phyloP scores from a whole-genome alignment of 2,113 vertebrate genomes.

The Microtus oregoni region DNA sequence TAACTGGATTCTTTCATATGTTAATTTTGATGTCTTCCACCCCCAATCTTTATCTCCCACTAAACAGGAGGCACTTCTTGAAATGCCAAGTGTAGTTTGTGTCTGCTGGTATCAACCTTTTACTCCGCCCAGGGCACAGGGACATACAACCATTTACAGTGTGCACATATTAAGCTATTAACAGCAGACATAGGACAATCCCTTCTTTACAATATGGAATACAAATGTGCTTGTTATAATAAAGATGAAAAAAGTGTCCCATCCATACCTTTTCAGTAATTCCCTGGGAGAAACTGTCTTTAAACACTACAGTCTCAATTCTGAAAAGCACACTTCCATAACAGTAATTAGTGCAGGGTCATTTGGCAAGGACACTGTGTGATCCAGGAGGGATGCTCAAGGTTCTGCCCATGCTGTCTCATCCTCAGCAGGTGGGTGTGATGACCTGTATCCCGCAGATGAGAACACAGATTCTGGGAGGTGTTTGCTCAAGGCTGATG shows the following conservation, averaged over 20 bases:
- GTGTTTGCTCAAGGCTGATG: background rate
- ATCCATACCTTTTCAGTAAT: background rate
- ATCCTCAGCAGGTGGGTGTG: background rate
- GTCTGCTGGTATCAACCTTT: background rate
- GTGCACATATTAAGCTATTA: background rate
- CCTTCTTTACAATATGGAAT: background rate
- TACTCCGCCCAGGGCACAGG: background rate
- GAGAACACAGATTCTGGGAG: background rate
- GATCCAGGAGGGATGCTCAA: too few relatives aligned
- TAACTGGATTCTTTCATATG: too few relatives aligned
- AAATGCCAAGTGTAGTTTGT: background rate
- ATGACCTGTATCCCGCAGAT: background rate
- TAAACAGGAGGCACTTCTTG: background rate
- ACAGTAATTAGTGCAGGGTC: background rate
- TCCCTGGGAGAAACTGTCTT: slow-evolving; percentile 3
- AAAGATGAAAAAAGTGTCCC: background rate
- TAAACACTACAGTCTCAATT: background rate
- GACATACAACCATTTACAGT: background rate
- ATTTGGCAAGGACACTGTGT: background rate
- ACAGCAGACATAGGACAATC: background rate
- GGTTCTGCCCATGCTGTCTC: background rate
- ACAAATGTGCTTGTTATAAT: background rate
- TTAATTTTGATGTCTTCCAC: background rate
- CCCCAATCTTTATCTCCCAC: background rate
- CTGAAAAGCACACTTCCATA: background rate